Evolutionary conservation across 2,888 invertebrate species (phyloP).

Genomic region (Dryobota labecula): DNA sequence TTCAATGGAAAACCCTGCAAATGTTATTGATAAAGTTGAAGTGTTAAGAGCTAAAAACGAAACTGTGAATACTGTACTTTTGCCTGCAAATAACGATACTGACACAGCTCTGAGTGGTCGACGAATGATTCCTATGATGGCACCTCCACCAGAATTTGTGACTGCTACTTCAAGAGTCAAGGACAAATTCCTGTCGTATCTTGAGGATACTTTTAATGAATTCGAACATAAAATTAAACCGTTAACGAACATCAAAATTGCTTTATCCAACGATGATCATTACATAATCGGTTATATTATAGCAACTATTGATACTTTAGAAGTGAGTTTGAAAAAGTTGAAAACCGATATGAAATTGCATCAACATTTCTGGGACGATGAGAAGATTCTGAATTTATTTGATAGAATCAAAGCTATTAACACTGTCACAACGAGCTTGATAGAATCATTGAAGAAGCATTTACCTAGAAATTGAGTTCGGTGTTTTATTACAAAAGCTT

Average conservation of each 20-base stretch:
- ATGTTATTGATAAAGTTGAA: conserved; percentile 7
- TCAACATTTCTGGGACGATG: conserved; percentile 66
- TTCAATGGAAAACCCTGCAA: conserved; percentile 3
- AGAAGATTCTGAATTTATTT: conserved; percentile 69
- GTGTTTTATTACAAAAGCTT: neutral
- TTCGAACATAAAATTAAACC: conserved; percentile 68
- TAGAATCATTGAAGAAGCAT: conserved; percentile 64
- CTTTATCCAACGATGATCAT: conserved; percentile 60
- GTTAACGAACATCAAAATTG: conserved; percentile 62
- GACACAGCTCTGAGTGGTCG: conserved; percentile 1
- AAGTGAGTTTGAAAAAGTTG: conserved; percentile 69
- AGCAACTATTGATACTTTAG: conserved; percentile 75
- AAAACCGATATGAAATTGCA: conserved; percentile 65
- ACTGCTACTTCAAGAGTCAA: conserved; percentile 55
- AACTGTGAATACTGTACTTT: neutral
- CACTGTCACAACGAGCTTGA: conserved; percentile 61
- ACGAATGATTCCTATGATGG: conserved; percentile 23
- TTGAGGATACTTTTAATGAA: conserved; percentile 70
- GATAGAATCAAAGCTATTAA: conserved; percentile 71
- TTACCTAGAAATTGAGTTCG: conserved; percentile 26
- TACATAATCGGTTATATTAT: conserved; percentile 76
- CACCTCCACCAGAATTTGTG: neutral
- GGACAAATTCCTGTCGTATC: conserved; percentile 67
- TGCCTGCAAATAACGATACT: conserved; percentile 15
- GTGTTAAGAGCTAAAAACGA: neutral